Conservation (phyloP, 2,797 vertebrate genomes). For the Pangasius larnaudii region DNA sequence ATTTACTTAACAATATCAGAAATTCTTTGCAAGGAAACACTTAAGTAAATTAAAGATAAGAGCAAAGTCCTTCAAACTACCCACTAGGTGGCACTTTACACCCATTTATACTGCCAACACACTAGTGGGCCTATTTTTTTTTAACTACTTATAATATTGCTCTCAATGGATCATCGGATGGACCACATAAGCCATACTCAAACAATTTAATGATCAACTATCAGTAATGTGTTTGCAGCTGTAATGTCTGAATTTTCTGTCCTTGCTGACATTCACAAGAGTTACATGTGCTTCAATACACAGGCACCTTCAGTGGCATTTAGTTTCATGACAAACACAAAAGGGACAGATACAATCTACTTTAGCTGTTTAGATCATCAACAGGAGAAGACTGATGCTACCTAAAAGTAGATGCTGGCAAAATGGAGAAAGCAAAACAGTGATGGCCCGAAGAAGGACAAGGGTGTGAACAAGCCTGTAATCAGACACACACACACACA, state of each 20-base stretch:
- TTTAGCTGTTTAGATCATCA: neutral
- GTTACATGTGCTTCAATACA: neutral
- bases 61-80: neutral
- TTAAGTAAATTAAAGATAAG: neutral
- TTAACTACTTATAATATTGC: neutral
- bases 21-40: neutral
- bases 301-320: neutral
- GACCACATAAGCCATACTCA: neutral
- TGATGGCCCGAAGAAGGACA: neutral
- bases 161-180: neutral
- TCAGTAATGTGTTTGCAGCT: neutral
- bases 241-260: neutral
- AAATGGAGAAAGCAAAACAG: neutral
- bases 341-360: conserved; percentile 2
- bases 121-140: neutral
- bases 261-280: neutral
- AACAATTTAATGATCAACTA: neutral
- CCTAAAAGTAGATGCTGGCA: neutral
- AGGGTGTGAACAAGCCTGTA: neutral
- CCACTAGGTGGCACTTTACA: conserved; percentile 61
- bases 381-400: neutral
- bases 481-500: neutral
- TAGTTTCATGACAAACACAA: neutral
- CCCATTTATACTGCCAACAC: conserved; percentile 2
- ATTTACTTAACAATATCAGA: neutral